A percentile compares a stretch with the other conserved stretches of the same genome.
Evolutionary conservation across 1,140 invertebrate genomes (phyloP).

Genomic region (Apis cerana): DNA sequence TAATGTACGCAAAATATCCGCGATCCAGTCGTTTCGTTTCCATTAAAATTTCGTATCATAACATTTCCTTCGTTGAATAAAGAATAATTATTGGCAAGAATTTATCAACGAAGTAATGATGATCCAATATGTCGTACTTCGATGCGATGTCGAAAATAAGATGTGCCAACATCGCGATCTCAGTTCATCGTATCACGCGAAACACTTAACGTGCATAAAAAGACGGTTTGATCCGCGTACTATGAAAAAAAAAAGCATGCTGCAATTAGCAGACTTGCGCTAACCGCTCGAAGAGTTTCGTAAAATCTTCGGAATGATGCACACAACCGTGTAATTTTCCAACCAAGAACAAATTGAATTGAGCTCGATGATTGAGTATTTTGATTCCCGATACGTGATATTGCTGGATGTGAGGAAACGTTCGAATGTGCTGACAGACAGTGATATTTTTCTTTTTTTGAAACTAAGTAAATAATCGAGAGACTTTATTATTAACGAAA

Average conservation of each 20-base stretch:
- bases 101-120: not conserved
- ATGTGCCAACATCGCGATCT: not conserved
- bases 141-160: not conserved
- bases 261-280: not conserved
- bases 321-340: not conserved
- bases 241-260: constrained; percentile 1
- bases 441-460: not conserved
- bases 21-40: too few relatives aligned
- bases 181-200: not conserved
- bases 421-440: not conserved
- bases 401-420: not conserved
- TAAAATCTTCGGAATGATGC: not conserved
- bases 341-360: not conserved
- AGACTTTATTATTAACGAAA: too few relatives aligned
- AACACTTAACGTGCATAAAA: not conserved
- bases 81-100: too few relatives aligned
- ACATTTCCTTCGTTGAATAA: too few relatives aligned
- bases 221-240: not conserved
- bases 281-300: not conserved
- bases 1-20: too few relatives aligned
- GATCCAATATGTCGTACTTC: not conserved
- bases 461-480: not conserved
- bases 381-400: not conserved
- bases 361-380: not conserved
- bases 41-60: too few relatives aligned